These are phyloP conservation scores for Falco novaeseelandiae DNA, from an alignment of 2,797 vertebrate genomes.

Conservation along the genomic window DNA sequence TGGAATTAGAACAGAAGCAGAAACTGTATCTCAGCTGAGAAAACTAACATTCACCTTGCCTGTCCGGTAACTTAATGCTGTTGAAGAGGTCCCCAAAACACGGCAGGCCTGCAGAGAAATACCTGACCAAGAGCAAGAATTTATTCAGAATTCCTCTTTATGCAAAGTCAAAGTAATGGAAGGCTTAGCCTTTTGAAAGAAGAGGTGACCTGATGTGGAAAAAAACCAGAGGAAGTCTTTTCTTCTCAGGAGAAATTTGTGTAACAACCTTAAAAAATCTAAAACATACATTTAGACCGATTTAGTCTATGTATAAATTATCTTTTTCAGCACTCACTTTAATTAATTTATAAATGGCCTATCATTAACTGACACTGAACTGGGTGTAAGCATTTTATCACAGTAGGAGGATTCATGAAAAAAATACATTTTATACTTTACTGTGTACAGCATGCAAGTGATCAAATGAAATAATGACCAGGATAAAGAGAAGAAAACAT, in stretches of 20 bases:
- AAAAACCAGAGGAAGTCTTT: background rate
- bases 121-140: background rate
- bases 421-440: background rate
- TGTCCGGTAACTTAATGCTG: background rate
- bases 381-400: background rate
- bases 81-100: background rate
- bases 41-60: background rate
- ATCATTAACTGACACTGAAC: background rate
- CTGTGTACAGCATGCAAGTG: fast-evolving
- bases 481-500: background rate
- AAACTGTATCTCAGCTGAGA: background rate
- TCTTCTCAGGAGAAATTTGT: background rate
- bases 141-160: background rate
- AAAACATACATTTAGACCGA: background rate
- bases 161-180: background rate
- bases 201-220: background rate
- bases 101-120: background rate
- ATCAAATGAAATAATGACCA: background rate
- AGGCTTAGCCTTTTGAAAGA: background rate
- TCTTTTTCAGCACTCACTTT: conserved; percentile 1
- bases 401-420: background rate
- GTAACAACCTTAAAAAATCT: background rate
- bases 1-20: background rate
- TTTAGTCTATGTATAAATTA: background rate
- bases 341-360: conserved; percentile 14